Evolutionary conservation across 2,888 invertebrate genomes (phyloP).

Genomic region (Cataglyphis albicans): DNA sequence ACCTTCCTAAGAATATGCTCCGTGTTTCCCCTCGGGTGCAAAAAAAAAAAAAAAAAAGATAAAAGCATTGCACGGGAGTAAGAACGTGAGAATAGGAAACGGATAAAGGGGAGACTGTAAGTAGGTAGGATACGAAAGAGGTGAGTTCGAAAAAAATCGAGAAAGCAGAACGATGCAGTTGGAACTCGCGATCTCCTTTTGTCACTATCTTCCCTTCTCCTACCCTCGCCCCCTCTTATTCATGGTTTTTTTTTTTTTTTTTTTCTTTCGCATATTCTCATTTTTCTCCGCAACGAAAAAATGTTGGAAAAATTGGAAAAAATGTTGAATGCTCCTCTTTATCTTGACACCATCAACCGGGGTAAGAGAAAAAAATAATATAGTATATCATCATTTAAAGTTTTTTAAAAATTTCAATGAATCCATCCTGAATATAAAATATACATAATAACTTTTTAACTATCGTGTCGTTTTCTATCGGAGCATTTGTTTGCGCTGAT

Average conservation of each 20-base stretch:
- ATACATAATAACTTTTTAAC: not conserved
- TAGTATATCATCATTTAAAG: not conserved
- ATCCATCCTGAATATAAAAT: not conserved
- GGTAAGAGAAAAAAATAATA: not conserved
- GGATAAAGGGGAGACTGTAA: conserved; percentile 35
- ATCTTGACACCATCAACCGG: conserved; percentile 31
- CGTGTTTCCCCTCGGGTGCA: conserved; percentile 55
- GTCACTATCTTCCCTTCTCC: conserved; percentile 16
- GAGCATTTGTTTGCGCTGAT: conserved; percentile 5
- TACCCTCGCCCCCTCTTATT: not conserved
- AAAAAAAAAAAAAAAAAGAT: conserved; percentile 30
- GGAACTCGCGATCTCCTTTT: not conserved
- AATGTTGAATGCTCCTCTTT: conserved; percentile 42
- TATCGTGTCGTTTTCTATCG: not conserved
- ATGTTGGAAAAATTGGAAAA: conserved; percentile 31
- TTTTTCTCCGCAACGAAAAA: conserved; percentile 25
- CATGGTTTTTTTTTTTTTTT: not conserved
- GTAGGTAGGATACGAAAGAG: conserved; percentile 28
- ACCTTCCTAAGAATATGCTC: conserved; percentile 38
- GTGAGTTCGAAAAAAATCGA: conserved; percentile 67
- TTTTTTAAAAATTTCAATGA: not conserved
- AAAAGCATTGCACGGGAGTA: conserved; percentile 11
- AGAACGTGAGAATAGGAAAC: conserved; percentile 25
- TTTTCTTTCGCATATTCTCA: not conserved
- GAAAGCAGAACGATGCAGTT: conserved; percentile 59